phyloP scores from a whole-genome alignment of 53 echinoderm and acorn worm species.

The Hippasteria phrygiana region DNA sequence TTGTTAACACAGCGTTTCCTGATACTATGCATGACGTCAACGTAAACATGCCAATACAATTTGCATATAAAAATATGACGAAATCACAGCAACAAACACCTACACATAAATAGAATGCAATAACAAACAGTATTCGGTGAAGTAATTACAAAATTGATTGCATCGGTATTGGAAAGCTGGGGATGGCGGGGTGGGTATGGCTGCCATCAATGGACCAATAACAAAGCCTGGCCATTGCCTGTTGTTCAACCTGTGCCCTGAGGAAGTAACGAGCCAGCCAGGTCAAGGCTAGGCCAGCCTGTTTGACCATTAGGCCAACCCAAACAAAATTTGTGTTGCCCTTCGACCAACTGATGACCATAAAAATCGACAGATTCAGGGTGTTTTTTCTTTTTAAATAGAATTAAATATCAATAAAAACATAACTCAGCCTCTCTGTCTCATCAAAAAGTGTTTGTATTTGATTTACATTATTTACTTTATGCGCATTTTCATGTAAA shows the following conservation, averaged over 20 bases:
- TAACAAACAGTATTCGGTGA: no score
- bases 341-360: no score
- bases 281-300: slow-evolving; percentile 31
- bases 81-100: neutral
- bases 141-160: neutral
- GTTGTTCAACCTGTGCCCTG: neutral
- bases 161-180: neutral
- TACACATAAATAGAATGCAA: neutral
- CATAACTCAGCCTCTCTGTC: no score
- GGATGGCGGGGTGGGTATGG: neutral
- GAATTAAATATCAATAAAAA: no score
- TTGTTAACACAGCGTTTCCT: neutral
- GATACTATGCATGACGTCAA: neutral
- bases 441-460: no score
- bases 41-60: neutral
- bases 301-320: no score
- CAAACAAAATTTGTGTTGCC: no score
- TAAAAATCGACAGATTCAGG: no score
- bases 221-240: slow-evolving; percentile 15
- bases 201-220: neutral
- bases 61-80: neutral
- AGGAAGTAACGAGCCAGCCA: neutral
- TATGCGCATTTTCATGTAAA: no score
- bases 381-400: no score
- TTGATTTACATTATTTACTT: no score